Base-by-base conservation (phyloP, 2,888 invertebrate genomes). In the Dromius quadrimaculatus region DNA sequence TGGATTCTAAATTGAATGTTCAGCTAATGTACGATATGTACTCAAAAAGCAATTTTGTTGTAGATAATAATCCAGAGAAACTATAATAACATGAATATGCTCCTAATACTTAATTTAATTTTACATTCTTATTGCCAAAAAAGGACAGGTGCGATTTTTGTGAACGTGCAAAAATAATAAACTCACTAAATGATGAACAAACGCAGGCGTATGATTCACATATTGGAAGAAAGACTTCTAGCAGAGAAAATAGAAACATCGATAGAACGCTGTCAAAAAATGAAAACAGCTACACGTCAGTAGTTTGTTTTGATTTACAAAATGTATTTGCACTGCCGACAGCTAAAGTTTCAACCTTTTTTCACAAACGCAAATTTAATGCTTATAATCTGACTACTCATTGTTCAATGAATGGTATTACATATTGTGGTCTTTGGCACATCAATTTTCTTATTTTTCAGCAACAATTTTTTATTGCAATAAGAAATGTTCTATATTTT, bases 281-380 rank as follows among this genome's bases (percentile, higher is more conserved):
- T 5, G 8, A 28, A 28, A 28, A 28, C 8, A 3, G 4, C 28
- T 3, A 38, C 3, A 13, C n/a, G n/a, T 22, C 36, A 11, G 13
- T 66, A 13, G 23, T 71, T n/a, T 66, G 28, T 17, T 71, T 59
- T 34, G 71, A 65, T 59, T 3, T 71, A 8, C 61, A 65, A 50
- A 59, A 50, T 41, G 66, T 71, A 1, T 68, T 68, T 45, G 1
- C 4, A 20, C 19, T 59, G 13, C 62, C 69, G 1, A 45, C 41
- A 4, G 61, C 59, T 13, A 22, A 69, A 9, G 36, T 47, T 4
- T 61, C 69, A 3, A 36, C 17, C 11, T 47, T 62, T 23, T 69
- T 13, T n/a, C 61, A 69, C 9, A 69, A 61, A 17, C 23, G 68
- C n/a, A 69, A 61, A 11, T 11, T 69, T 23, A 22, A 4, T 3